phyloP scores from a whole-genome alignment of 2,888 invertebrate species.

The Tribolium freemani region DNA sequence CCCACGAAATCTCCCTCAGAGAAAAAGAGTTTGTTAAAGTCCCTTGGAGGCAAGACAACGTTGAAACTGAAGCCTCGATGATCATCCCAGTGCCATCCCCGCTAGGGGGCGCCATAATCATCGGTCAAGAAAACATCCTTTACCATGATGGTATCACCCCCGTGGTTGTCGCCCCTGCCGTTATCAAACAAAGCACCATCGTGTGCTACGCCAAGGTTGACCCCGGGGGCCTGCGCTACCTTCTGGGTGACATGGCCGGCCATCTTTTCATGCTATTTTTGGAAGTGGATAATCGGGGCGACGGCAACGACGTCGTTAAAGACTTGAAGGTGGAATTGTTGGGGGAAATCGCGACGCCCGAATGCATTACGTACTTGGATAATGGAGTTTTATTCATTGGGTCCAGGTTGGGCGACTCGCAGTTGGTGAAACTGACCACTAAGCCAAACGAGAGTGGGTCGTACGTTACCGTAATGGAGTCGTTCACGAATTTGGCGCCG shows the following conservation, averaged over 20 bases:
- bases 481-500: constrained; percentile 96
- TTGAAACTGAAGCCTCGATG: constrained; percentile 96
- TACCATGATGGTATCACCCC: constrained; percentile 95
- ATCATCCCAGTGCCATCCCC: constrained; percentile 98
- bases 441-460: constrained; percentile 88
- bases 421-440: constrained; percentile 89
- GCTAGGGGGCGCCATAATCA: constrained; percentile 93
- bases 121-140: constrained; percentile 97
- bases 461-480: constrained; percentile 95
- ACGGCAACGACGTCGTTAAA: constrained; percentile 84
- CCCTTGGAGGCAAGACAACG: constrained; percentile 98
- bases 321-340: constrained; percentile 94
- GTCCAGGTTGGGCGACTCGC: constrained; percentile 96
- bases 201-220: constrained; percentile 96
- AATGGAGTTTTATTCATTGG: constrained; percentile 98
- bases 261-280: constrained; percentile 95
- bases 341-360: constrained; percentile 94
- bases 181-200: constrained; percentile 96
- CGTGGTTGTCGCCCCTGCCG: constrained; percentile 88
- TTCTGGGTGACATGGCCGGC: constrained; percentile 95
- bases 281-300: constrained; percentile 84
- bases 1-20: constrained; percentile 92
- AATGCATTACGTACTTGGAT: constrained; percentile 97
- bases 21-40: constrained; percentile 97
- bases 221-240: constrained; percentile 88